These are phyloP conservation scores for Odobenus rosmarus DNA, from an alignment of 2,113 vertebrate species.

Conservation along the genomic window DNA sequence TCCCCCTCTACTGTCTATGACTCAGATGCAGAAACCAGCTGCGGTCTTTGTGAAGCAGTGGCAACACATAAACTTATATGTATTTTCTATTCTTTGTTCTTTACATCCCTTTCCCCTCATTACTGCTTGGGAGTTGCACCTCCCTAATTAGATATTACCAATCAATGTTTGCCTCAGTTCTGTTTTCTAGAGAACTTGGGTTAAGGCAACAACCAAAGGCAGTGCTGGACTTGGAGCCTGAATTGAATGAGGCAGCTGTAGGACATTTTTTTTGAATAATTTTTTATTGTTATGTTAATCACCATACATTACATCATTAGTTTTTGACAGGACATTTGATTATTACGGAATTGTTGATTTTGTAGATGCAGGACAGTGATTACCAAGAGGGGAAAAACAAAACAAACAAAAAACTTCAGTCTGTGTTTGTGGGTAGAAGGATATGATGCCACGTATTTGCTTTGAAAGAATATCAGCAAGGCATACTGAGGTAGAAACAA, in stretches of 20 bases:
- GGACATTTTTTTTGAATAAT: too few relatives aligned
- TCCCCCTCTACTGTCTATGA: neutral
- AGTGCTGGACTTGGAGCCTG: neutral
- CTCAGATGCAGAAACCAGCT: neutral
- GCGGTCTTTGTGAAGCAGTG: neutral
- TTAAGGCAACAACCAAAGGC: neutral
- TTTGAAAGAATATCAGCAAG: neutral
- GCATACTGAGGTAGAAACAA: neutral
- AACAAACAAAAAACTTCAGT: neutral
- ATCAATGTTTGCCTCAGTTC: neutral
- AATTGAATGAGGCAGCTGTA: neutral
- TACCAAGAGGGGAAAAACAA: neutral
- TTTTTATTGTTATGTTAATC: too few relatives aligned
- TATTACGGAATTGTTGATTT: neutral
- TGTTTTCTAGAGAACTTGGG: neutral
- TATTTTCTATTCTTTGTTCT: neutral
- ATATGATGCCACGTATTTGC: neutral
- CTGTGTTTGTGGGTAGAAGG: neutral
- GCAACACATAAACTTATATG: neutral
- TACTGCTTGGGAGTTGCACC: neutral
- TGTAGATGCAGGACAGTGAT: neutral
- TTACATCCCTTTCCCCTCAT: neutral
- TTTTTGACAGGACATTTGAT: neutral
- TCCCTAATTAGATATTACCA: neutral
- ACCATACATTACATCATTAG: too few relatives aligned